Base-by-base conservation (phyloP, 2,113 vertebrate species). In the Carettochelys insculpta region DNA sequence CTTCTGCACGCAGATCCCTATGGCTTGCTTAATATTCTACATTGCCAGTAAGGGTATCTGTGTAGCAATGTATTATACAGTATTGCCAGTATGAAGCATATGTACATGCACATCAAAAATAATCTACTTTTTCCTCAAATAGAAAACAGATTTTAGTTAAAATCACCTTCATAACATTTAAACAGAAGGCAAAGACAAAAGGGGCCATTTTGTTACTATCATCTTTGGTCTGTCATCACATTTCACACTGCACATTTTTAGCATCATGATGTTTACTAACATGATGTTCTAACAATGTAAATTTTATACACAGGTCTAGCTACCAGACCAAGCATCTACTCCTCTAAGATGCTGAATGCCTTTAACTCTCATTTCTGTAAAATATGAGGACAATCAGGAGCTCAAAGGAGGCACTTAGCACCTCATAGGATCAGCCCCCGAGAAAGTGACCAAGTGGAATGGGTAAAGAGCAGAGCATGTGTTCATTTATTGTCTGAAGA, bases 371-470 rank as follows among this genome's bases (percentile, higher is more conserved):
- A 51, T 48, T 90, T 87, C 80, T 2, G 0, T 83, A 93, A 86
- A 82, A 86, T 86, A 83, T 10, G 88, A 94, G 89, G 86, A 76
- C 6, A 68, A 50, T 68, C 52, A 54, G 48, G 52, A 76, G 34
- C n/a, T 77, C 43, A 47, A 13, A 38, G 51, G 38, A 88, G 43
- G 96, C 93, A 94, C 92, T 94, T 85, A 4, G n/a, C 87, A 96
- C 92, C 90, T 95, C 90, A 88, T 89, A 95, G 88, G 80, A 87
- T 92, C 61, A 85, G 80, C 86, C 92, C 93, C 85, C 89, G 83
- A 89, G 85, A 73, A 1, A 43, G 56, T 45, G 77, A 83, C 83
- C 77, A 75, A 61, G 82, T 27, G 92, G 95, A 96, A 97, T 92
- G 97, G 90, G 94, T 25, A 11, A 77, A 81, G 83, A 27, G 82